Base-by-base conservation (phyloP, 2,888 invertebrate species). In the Watsonalla cultraria region DNA sequence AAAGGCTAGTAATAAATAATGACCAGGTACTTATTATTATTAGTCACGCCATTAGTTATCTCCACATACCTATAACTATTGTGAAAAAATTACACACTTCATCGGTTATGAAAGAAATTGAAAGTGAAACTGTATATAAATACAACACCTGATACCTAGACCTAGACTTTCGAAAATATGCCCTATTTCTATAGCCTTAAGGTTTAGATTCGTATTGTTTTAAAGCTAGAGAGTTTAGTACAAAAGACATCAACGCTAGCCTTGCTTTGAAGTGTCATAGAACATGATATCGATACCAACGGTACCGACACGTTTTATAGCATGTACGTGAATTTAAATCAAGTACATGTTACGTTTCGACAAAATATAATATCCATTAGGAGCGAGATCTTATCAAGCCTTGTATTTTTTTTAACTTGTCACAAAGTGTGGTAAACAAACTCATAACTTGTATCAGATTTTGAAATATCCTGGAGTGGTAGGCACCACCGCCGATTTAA, bases 241-340 rank as follows among this genome's bases (percentile, higher is more conserved):
- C 64, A 68, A 66, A 67, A 70, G 66, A 64, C 69, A 65, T 64
- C 61, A 62, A 62, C 65, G 62, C 65, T 67, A 66, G 63, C 66
- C 70, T 59, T 66, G 64, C 42, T 66, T 67, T 55, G 52, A 24
- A 51, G 54, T 53, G 57, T 57, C 39, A 35, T 33, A 13, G 14
- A 34, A 24, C 45, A 51, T 34, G 51, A 46, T 13, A 46, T 35
- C 8, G 24, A 39, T 24, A 33, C 14, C 35, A 37, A 51, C 14
- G 46, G 13, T 45, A 33, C 45, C 7, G 7, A 46, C 11, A 46
- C 46, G 9, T 34, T 42, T 24, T 48, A 9, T 49, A 8, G 15
- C 49, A 49, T 14, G 49, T 37, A 14, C 35, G 48, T 49, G 39
- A 35, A 14, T 5, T 37, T 39, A 49, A 8, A 24, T 24, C 24